Evolutionary conservation across 2,113 vertebrate species (phyloP), one percentile per base, ranked within the genome.

Genomic region (Beaufortia kweichowensis): DNA sequence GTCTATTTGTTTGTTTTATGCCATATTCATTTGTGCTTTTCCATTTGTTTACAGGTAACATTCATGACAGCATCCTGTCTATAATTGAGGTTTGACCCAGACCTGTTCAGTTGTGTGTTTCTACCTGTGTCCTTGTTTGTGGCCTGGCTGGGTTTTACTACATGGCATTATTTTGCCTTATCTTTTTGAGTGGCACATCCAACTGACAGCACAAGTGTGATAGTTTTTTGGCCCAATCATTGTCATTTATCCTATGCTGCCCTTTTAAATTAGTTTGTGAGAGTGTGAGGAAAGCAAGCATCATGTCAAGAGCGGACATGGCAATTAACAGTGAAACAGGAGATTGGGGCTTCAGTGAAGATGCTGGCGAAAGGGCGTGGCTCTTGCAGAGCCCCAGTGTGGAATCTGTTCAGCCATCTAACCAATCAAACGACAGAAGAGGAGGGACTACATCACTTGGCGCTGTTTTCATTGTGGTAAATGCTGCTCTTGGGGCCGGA

Each of bases 401-500:
- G 84, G 95, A 96, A 31, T 89, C 88, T 0, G 80, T 76, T 17
- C 86, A 81, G 0, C 91, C 87, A 55, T 84, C 74, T 0, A 70
- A 90, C 69, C 81, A 78, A 41, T 79, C 85, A 35, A 41, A 86
- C 7, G 74, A 84, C 0, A 0, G 80, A 23, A 3, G 77, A 43
- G 0, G 88, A 85, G 89, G 89, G 15, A 95, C 93, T 0, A 96
- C 96, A 0, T 81, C 89, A 0, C 43, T 92, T 3, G 95, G 91
- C 0, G 96, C 97, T 0, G 56, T 98, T 77, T 98, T 98, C 87
- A 99, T 99, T 0, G 96, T 99, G 1, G 96, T 98, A 70, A 99
- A 98, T 0, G 97, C 97, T 1, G 97, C 96, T 0, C 88, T 99
- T 0, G 97, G 96, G 0, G 97, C 97, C 0, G 97, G 97, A 31